phyloP scores from a whole-genome alignment of 2,888 invertebrate species.

The Cephus runcator region DNA sequence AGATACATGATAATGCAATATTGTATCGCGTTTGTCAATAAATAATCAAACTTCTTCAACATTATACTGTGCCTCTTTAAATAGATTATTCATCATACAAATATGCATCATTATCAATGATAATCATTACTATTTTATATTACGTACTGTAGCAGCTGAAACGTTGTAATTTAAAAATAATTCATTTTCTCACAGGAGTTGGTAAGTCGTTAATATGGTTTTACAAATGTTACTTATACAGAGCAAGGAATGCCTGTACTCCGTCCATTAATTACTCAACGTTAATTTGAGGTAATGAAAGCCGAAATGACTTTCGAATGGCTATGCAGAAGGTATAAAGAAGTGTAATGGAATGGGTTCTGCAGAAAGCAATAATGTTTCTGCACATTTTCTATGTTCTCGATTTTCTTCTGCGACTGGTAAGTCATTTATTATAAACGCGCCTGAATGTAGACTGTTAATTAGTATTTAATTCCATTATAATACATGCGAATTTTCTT shows the following conservation, averaged over 20 bases:
- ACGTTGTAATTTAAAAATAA: not conserved
- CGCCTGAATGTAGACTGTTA: not conserved
- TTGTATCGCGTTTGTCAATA: not conserved
- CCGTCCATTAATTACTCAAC: not conserved
- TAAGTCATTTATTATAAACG: slow-evolving; percentile 16
- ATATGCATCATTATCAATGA: not conserved
- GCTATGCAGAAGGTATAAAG: slow-evolving; percentile 15
- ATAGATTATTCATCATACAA: not conserved
- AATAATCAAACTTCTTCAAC: not conserved
- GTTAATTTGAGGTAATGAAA: not conserved
- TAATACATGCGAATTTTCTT: slow-evolving; percentile 3
- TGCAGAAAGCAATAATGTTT: slow-evolving; percentile 24
- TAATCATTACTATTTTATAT: not conserved
- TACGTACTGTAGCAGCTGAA: not conserved
- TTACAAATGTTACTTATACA: not conserved
- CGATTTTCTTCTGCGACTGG: slow-evolving; percentile 18
- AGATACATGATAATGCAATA: not conserved
- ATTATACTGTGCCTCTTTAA: not conserved
- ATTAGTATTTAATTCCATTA: not conserved
- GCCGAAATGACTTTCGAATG: not conserved
- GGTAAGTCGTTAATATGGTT: not conserved
- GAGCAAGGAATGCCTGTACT: not conserved
- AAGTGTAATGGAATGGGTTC: slow-evolving; percentile 15
- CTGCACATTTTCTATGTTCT: slow-evolving; percentile 17
- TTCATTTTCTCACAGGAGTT: not conserved